Base-by-base conservation (phyloP, 1,140 invertebrate species). In the Idris sp. region DNA sequence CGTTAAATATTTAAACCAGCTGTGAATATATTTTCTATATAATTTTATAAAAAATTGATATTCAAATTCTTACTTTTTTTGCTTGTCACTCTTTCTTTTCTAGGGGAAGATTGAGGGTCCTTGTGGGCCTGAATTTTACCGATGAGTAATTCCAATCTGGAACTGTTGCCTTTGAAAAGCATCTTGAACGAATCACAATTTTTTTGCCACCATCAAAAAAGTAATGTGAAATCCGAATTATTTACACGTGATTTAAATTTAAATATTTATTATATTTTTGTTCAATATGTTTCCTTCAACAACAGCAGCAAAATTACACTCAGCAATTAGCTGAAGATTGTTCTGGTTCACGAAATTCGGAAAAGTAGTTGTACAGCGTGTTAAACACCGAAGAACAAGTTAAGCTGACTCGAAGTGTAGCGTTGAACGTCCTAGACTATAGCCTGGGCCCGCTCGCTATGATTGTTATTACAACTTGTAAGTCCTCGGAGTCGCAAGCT, bases 111-210 rank as follows among this genome's bases (percentile, higher is more conserved):
- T 6, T 80, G 80, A 3, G 84, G 84, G 79, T 91, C 91, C 85
- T 94, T 94, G 75, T 92, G 93, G 2, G 93, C 92, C 80, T 95
- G 93, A 76, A 95, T 94, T 86, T 94, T 94, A 80, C 94, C 93
- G 73, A 95, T 95, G 68, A 95, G 88, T 77, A 93, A 90, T 85
- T 94, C 93, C 79, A 95, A 84, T 67, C 92, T 89, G 79, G 91
- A 93, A 87, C 93, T 94, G 83, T 94, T 94, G 59, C 93, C 93
- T 81, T 93, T 93, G 88, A 93, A 94, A 82, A 93, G 87, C 92
- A 93, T 93, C 75, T 81, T 84, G 77, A 59, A 18, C 36, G 3
- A 6, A 25, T 51, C 43, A 61, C 38, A 41, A 9, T 30, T 26
- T n/a, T n/a, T n/a, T n/a, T n/a, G n/a, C n/a, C n/a, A n/a, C n/a